These are phyloP conservation scores for Ormyrus rosae DNA, from an alignment of 2,888 invertebrate genomes.

Conservation along the genomic window DNA sequence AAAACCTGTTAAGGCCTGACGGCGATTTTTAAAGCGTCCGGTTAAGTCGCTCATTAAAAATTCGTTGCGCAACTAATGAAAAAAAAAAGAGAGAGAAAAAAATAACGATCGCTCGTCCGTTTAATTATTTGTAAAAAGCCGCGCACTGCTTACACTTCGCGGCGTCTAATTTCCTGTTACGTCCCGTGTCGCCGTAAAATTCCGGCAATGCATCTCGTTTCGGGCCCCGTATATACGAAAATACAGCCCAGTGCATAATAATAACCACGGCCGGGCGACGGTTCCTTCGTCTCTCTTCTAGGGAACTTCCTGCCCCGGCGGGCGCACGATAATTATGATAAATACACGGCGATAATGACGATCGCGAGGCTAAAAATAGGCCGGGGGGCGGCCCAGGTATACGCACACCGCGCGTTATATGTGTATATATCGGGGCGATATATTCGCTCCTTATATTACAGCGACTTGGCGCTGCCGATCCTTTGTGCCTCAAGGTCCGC, in stretches of 20 bases:
- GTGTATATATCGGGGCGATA: constrained; percentile 23
- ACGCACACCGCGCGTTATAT: not conserved
- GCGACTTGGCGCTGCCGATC: constrained; percentile 24
- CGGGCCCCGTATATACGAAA: not conserved
- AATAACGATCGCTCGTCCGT: no score
- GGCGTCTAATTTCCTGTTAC: not conserved
- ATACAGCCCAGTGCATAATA: not conserved
- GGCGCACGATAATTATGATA: constrained; percentile 42
- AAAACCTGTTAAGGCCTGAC: no score
- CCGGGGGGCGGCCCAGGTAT: not conserved
- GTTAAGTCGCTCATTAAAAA: no score
- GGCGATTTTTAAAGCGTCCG: no score
- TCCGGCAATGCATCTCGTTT: not conserved
- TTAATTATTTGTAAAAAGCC: no score
- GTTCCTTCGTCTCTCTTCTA: no score
- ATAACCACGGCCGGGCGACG: not conserved
- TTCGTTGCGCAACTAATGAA: no score
- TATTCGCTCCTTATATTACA: constrained; percentile 47
- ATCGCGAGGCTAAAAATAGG: constrained; percentile 42
- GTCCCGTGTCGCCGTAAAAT: not conserved
- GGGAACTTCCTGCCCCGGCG: constrained; percentile 23
- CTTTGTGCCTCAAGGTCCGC: constrained; percentile 44
- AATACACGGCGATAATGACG: constrained; percentile 45
- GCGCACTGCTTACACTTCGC: no score
- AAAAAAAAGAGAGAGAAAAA: no score